Base-by-base conservation (phyloP, 2,888 invertebrate genomes). In the Drosophila sordidula region DNA sequence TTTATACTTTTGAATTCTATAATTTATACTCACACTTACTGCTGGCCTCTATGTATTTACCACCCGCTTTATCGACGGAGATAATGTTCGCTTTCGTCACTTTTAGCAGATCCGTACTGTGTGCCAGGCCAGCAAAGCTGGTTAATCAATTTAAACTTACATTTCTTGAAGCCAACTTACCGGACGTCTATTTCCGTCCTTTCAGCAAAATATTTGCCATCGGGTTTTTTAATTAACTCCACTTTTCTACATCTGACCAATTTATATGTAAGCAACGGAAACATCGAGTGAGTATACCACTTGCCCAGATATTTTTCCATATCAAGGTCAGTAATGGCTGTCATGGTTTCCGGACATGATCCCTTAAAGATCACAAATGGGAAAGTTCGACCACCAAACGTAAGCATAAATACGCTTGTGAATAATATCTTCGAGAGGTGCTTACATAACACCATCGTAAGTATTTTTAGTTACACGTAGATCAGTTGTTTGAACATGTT, bases 261-360 rank as follows among this genome's bases (percentile, higher is more conserved):
- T 0, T 2, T 16, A 0, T 16, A 1, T 0, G 12, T 2, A 0
- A 58, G 6, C 1, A 2, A 1, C 1, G 59, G 54, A 56, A 54
- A 78, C 22, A 64, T 26, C 0, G 47, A 6, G 29, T 73, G 41
- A 0, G 54, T 32, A 39, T 69, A 70, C 81, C 84, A 81, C 11
- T 32, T 63, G 4, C 80, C 81, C 6, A 3, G 0, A 1, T 55
- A 72, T 3, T 0, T 22, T 11, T 0, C 44, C 47, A 83, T 75
- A 8, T 75, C 14, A 0, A 83, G 45, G 5, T 75, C 12, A 0
- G 29, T 56, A 8, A 70, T 6, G 2, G 75, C 55, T 5, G 71
- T 72, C 25, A 80, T 25, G 14, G 75, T 18, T 18, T 18, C 69
- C 0, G 57, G 63, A 25, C 83, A 81, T 0, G 16, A 1, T 6